phyloP scores from a whole-genome alignment of 2,888 invertebrate genomes.

The Himalopsyche japonica region DNA sequence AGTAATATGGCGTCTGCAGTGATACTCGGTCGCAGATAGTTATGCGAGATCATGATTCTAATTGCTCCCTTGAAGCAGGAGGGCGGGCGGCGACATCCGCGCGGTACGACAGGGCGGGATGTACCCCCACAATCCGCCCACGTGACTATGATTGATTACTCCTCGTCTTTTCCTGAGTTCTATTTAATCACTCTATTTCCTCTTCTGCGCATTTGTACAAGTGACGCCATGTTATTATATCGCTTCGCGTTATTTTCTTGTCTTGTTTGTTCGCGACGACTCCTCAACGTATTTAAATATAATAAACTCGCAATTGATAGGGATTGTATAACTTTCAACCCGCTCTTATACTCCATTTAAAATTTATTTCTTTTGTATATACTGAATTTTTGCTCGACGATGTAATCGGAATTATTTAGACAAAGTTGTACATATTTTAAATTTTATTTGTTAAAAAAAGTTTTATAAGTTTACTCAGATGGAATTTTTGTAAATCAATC shows the following conservation, averaged over 20 bases:
- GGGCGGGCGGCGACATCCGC: conserved; percentile 47
- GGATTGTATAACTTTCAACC: neutral
- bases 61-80: conserved; percentile 53
- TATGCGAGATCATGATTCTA: conserved; percentile 66
- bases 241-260: conserved; percentile 28
- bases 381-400: too few relatives aligned
- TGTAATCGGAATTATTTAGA: too few relatives aligned
- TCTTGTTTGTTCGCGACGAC: conserved; percentile 32
- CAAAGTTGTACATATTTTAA: too few relatives aligned
- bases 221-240: conserved; percentile 33
- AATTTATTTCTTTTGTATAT: too few relatives aligned
- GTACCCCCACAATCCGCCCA: conserved; percentile 46
- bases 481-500: too few relatives aligned
- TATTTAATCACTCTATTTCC: conserved; percentile 66
- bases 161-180: conserved; percentile 62
- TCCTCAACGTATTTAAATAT: conserved; percentile 34
- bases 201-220: conserved; percentile 57
- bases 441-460: too few relatives aligned
- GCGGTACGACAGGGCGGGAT: conserved; percentile 43
- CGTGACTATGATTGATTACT: conserved; percentile 61
- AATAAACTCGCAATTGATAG: neutral
- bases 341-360: neutral
- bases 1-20: neutral
- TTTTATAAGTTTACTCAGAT: too few relatives aligned
- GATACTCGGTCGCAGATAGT: conserved; percentile 40